These are phyloP conservation scores for Geopemphigus sp. DNA, from an alignment of 1,140 invertebrate genomes.

Conservation along the genomic window DNA sequence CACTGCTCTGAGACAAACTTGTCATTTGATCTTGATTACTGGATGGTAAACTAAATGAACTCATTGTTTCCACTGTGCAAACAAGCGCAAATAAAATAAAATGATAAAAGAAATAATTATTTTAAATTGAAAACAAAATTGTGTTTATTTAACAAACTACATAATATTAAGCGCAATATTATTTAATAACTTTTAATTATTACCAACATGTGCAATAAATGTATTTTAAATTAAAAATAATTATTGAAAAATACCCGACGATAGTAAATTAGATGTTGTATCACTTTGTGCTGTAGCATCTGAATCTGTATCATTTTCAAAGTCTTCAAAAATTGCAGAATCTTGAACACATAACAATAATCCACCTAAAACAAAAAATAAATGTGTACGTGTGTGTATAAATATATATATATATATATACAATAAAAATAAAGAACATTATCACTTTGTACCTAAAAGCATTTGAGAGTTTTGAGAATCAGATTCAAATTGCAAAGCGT, in stretches of 20 bases:
- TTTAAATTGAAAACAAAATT: conserved; percentile 39
- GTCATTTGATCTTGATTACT: conserved; percentile 46
- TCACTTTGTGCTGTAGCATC: conserved; percentile 59
- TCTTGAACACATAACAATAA: conserved; percentile 78
- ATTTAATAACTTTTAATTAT: conserved; percentile 33
- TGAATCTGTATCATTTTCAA: conserved; percentile 64
- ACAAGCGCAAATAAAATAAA: conserved; percentile 47
- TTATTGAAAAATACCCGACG: conserved; percentile 63
- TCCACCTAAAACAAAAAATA: conserved; percentile 60
- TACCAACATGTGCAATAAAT: conserved; percentile 25
- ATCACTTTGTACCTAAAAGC: conserved; percentile 66
- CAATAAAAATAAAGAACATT: conserved; percentile 26
- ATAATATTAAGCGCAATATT: conserved; percentile 5
- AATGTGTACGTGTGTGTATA: no score
- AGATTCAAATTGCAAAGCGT: conserved; percentile 79
- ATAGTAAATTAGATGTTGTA: conserved; percentile 66
- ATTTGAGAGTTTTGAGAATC: conserved; percentile 88
- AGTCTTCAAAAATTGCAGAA: conserved; percentile 73
- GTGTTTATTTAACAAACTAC: conserved; percentile 33
- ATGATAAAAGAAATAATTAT: conserved; percentile 47
- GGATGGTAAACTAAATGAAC: conserved; percentile 52
- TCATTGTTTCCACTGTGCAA: conserved; percentile 52
- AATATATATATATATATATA: neutral
- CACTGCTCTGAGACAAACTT: conserved; percentile 26
- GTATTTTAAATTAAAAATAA: neutral